Base-by-base conservation (phyloP, 2,113 vertebrate species). In the Marcusenius ussheri region DNA sequence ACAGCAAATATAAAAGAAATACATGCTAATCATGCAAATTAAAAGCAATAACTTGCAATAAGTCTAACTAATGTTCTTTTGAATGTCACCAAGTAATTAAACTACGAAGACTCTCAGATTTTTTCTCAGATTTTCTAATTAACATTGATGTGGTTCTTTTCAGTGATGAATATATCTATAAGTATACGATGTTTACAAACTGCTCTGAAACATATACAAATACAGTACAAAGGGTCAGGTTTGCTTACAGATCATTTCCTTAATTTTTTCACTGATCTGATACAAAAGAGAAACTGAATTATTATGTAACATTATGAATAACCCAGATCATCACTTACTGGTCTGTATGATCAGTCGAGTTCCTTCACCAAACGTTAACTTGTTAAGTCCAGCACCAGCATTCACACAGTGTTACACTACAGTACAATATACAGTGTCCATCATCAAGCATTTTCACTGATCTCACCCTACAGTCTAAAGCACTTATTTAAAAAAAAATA, bases 331-430 rank as follows among this genome's bases (percentile, higher is more conserved):
- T 24, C 39, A 84, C 83, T 83, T 83, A 83, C 80, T 45, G 5
- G 5, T 45, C 39, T 83, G 15, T 46, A 46, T 35, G 42, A 19
- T 83, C 13, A 90, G n/a, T 35, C 50, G 13, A 17, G 13, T 51
- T 51, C 89, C 89, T 15, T 88, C 50, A 39, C 85, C 89, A 88
- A 90, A 90, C 21, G 21, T 80, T 27, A 90, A 31, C 49, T 90
- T 90, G 24, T 87, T 0, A 45, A 19, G 17, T 56, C 17, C 35
- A 46, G 1, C 5, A 39, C 83, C 66, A 31, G 27, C 1, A 87
- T n/a, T 88, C 89, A 88, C 89, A 90, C 85, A 77, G 85, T 88
- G 62, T 39, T 21, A 50, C 83, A 50, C 47, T 27, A 11, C 45
- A 86, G 45, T 24, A 86, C 45, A 31, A 4, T 27, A 27, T 35